Evolutionary conservation across 2,797 vertebrate genomes (phyloP), one percentile per base, ranked within the genome.

Genomic region (Ptychobarbus kaznakovi): DNA sequence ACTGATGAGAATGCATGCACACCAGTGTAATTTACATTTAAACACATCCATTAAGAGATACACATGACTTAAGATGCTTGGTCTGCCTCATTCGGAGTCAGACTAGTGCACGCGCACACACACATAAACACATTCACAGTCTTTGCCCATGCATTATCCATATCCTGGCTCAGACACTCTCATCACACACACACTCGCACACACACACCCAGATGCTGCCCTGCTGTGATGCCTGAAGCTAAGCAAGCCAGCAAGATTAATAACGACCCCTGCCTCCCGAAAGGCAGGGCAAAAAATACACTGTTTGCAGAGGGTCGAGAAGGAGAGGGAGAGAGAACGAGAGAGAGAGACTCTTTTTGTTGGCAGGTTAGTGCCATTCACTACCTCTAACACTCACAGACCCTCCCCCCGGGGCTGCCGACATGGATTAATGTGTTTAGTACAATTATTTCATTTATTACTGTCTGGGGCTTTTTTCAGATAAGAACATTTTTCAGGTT

Each of bases 401-500:
- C 78, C 86, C 87, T 70, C 82, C 20, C 68, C 77, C 70, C 69
- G 82, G 86, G 87, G 82, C 87, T 85, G 80, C 76, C 35, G 76
- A 89, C 91, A 87, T 92, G 92, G 94, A 95, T 95, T 94, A 95
- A 96, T 95, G 93, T 92, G 92, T 93, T 94, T 92, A 91, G 90
- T 91, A 92, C 92, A 93, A 94, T 94, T 92, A 94, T 95, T 95
- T 95, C 94, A 95, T 95, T 95, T 95, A 94, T 95, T 94, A 94
- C 93, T 93, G 94, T 95, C 92, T 85, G 90, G 92, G 92, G 92
- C 92, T 94, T 95, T 95, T 95, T 82, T 81, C 92, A 94, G 94
- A 95, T 94, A 94, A 95, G 93, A 92, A 92, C 93, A 95, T 95
- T 95, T 95, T 95, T 95, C 94, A 96, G 94, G 94, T 94, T 95